Evolutionary conservation across 1,140 invertebrate genomes (phyloP).

Genomic region (Drosophila yakuba): DNA sequence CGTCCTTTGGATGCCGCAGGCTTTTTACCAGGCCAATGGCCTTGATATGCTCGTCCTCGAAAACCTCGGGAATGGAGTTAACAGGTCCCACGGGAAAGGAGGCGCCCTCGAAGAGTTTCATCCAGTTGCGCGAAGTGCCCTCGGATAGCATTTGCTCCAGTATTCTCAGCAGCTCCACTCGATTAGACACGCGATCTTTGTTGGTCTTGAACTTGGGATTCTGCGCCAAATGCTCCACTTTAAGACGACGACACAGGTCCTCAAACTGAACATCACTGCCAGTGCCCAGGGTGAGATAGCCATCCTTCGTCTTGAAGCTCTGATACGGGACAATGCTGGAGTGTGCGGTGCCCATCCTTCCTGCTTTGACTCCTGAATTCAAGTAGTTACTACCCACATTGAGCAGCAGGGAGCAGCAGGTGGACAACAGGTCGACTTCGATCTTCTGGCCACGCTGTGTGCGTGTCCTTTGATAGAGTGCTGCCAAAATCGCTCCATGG

Average conservation of each 20-base stretch:
- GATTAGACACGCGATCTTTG: constrained; percentile 90
- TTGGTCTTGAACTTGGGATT: constrained; percentile 91
- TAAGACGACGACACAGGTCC: constrained; percentile 88
- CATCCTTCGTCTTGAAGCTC: constrained; percentile 92
- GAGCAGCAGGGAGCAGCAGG: constrained; percentile 94
- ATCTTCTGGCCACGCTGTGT: constrained; percentile 96
- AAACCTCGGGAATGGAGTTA: constrained; percentile 94
- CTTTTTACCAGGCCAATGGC: constrained; percentile 91
- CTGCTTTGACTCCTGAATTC: constrained; percentile 92
- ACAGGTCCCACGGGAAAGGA: constrained; percentile 95
- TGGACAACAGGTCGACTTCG: constrained; percentile 96
- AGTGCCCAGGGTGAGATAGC: constrained; percentile 93
- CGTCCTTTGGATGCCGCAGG: constrained; percentile 89
- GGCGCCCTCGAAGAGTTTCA: constrained; percentile 88
- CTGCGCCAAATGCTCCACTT: constrained; percentile 87
- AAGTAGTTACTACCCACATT: constrained; percentile 96
- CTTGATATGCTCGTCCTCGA: constrained; percentile 94
- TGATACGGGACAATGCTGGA: constrained; percentile 98
- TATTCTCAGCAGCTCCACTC: constrained; percentile 88
- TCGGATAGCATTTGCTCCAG: constrained; percentile 87
- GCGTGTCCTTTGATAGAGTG: constrained; percentile 90
- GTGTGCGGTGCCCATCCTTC: constrained; percentile 95
- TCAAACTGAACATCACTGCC: constrained; percentile 92
- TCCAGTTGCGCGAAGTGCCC: constrained; percentile 92
- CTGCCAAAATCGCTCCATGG: constrained; percentile 97